Percentiles rank a stretch among this genome's conserved stretches.
These are phyloP conservation scores for Hylaeus volcanicus DNA, from an alignment of 1,140 invertebrate genomes.

Conservation along the genomic window DNA sequence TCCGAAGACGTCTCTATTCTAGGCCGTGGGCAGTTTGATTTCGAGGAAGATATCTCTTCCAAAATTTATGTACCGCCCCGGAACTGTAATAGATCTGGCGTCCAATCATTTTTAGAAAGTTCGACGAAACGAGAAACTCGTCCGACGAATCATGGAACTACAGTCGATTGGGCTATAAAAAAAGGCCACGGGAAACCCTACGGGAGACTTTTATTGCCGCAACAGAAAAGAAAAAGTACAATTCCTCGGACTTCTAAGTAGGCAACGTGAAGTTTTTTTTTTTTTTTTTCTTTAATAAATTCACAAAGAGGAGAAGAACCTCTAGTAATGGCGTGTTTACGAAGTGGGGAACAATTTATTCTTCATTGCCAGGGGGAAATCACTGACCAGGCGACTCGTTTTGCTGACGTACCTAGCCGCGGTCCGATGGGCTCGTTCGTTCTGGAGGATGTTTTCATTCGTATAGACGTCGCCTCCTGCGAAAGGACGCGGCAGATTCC, in stretches of 20 bases:
- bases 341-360: neutral
- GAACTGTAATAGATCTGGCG: neutral
- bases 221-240: too few relatives aligned
- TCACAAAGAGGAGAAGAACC: too few relatives aligned
- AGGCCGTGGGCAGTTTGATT: neutral
- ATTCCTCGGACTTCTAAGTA: neutral
- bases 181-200: neutral
- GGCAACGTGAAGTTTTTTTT: neutral
- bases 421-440: slow-evolving; percentile 4
- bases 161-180: too few relatives aligned
- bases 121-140: neutral
- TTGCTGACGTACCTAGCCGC: neutral
- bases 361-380: neutral
- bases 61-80: slow-evolving; percentile 12
- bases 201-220: neutral
- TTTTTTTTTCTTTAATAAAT: neutral
- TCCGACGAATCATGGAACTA: too few relatives aligned
- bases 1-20: neutral
- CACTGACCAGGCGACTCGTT: neutral
- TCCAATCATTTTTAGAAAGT: neutral
- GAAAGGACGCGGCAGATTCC: slow-evolving; percentile 50
- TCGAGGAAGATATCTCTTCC: neutral
- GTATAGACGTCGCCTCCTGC: neutral
- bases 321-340: neutral
- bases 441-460: neutral